Evolutionary conservation across 2,888 invertebrate genomes (phyloP), one percentile per base, ranked within the genome.

Genomic region (Plagiodera versicolora): DNA sequence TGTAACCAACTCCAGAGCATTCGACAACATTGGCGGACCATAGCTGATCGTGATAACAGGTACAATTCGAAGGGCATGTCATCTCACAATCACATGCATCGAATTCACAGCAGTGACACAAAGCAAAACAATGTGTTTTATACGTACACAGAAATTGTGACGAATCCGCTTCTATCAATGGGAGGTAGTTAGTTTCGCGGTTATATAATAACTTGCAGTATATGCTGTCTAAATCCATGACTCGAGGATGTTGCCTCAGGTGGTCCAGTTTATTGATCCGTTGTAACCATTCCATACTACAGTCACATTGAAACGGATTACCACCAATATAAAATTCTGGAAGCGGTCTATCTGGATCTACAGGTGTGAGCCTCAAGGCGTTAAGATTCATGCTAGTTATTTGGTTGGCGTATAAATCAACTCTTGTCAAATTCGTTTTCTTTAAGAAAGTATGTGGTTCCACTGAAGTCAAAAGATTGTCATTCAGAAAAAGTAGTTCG

Each of bases 61-160:
- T 92, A 83, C 97, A 97, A 79, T 94, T 94, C 48, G 86, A 86
- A 50, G 97, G 97, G 79, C 97, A 97, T 69, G 92, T 94, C 92
- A 95, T 95, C 83, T 95, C 94, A 83, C 97, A 97, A 82, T 97
- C 97, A 83, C 97, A 97, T 55, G 94, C 94, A 80, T 95, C 95
- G 81, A 94, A 97, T 80, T 95, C 95, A 82, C 97, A 97, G 83
- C 97, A 97, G 78, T 94, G 94, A 77, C 97, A 97, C 66, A 94
- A 84, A 11, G 95, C 92, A 80, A 95, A 95, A 82, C 97, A 97
- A 80, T 95, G 94, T 44, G 92, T 91, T 81, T 91, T 91, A 82
- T 96, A 96, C 65, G 90, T 89, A 83, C 95, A 96, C 72, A 95
- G 85, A 81, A 96, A 95, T 81, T 95, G 93, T 55, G 92, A 91